Percentiles rank a stretch among this genome's conserved stretches.
Evolutionary conservation across 1,140 invertebrate species (phyloP).

Genomic region (Ceratoteleas bidentatus): DNA sequence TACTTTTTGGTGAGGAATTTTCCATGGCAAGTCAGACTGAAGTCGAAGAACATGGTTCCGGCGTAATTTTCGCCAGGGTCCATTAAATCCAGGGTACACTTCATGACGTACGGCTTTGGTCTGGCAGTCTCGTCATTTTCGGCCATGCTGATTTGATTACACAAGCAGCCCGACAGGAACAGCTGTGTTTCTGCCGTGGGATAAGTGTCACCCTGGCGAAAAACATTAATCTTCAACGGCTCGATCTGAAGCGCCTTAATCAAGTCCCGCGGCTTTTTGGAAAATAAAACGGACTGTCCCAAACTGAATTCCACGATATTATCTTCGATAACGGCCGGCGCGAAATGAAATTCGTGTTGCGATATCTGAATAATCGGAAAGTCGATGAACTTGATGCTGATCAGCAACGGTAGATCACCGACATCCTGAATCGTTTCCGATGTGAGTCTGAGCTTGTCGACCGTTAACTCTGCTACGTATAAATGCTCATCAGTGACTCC

Average conservation of each 20-base stretch:
- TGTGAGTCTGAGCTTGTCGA: conserved; percentile 73
- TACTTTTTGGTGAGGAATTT: conserved; percentile 70
- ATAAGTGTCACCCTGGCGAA: conserved; percentile 74
- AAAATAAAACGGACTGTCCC: conserved; percentile 75
- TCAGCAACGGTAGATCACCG: conserved; percentile 62
- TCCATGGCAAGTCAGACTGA: conserved; percentile 73
- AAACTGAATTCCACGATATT: conserved; percentile 67
- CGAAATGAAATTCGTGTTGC: conserved; percentile 70
- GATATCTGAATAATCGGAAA: conserved; percentile 76
- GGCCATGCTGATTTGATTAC: conserved; percentile 76
- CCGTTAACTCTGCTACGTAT: conserved; percentile 73
- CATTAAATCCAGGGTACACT: conserved; percentile 67
- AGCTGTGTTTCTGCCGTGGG: conserved; percentile 74
- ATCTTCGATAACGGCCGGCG: conserved; percentile 44
- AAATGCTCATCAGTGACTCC: conserved; percentile 72
- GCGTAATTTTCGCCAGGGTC: conserved; percentile 76
- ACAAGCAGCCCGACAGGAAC: conserved; percentile 73
- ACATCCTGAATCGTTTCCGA: conserved; percentile 72
- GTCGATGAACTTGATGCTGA: conserved; percentile 77
- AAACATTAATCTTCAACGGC: conserved; percentile 72
- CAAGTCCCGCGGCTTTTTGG: conserved; percentile 71
- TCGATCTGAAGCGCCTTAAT: conserved; percentile 68
- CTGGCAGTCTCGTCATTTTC: conserved; percentile 70
- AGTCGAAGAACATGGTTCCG: conserved; percentile 69
- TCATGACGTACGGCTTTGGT: conserved; percentile 72